Percentiles rank a stretch among this genome's conserved stretches.
Evolutionary conservation across 2,797 vertebrate species (phyloP).

Genomic region (Sebastolobus alascanus): DNA sequence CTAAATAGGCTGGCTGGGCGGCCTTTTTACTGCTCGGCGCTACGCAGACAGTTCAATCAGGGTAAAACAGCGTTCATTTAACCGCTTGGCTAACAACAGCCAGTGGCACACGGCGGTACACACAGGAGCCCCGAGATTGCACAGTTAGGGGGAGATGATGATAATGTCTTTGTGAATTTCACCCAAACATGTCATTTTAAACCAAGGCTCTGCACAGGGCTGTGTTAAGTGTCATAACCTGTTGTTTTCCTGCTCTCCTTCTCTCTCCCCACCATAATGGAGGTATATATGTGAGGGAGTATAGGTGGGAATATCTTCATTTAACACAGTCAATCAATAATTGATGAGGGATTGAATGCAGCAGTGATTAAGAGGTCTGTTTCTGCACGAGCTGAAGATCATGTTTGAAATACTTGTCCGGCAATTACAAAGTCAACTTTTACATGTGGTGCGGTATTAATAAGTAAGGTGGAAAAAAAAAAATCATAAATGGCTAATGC

Average conservation of each 20-base stretch:
- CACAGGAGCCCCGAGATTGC: conserved; percentile 79
- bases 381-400: conserved; percentile 53
- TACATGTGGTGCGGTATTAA: conserved; percentile 73
- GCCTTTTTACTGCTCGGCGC: conserved; percentile 63
- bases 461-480: conserved; percentile 75
- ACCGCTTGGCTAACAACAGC: conserved; percentile 76
- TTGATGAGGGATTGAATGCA: conserved; percentile 52
- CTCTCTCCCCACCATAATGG: conserved; percentile 21
- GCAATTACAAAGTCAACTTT: conserved; percentile 79
- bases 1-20: conserved; percentile 73
- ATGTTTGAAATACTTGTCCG: conserved; percentile 70
- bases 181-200: conserved; percentile 85
- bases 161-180: conserved; percentile 85
- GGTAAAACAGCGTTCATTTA: conserved; percentile 83
- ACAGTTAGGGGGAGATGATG: conserved; percentile 79
- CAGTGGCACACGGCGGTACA: conserved; percentile 62
- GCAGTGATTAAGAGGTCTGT: conserved; percentile 55
- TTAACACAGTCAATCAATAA: conserved; percentile 52
- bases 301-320: conserved; percentile 44
- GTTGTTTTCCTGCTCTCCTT: conserved; percentile 67
- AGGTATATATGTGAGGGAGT: conserved; percentile 1
- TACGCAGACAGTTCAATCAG: conserved; percentile 84
- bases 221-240: conserved; percentile 77
- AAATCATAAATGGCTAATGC: conserved; percentile 77
- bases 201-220: conserved; percentile 71